Percentiles rank a stretch among this genome's conserved stretches.
These are phyloP conservation scores for Pentamera pediparva DNA, from an alignment of 53 echinoderm and acorn worm genomes.

Conservation along the genomic window DNA sequence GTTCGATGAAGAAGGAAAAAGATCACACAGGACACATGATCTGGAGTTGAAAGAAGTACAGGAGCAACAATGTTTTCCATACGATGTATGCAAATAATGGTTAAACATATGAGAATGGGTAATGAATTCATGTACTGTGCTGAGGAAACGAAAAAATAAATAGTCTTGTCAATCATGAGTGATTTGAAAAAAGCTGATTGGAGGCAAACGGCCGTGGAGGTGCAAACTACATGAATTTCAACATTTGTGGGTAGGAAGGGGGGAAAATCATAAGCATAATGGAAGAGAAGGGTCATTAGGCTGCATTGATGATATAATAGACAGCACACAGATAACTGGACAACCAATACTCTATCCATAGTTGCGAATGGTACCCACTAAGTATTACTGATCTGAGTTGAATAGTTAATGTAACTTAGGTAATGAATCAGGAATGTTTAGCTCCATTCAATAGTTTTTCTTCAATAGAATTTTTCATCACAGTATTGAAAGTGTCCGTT, in stretches of 20 bases:
- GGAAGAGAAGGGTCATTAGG: constrained; percentile 14
- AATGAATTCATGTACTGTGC: constrained; percentile 42
- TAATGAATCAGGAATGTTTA: no score
- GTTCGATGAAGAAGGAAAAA: constrained; percentile 33
- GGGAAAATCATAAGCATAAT: constrained; percentile 33
- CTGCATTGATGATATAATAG: no score
- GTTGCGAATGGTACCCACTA: no score
- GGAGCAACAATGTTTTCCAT: constrained; percentile 44
- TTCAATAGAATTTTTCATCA: no score
- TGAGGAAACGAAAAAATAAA: constrained; percentile 29
- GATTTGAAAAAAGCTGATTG: constrained; percentile 37
- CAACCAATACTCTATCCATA: no score
- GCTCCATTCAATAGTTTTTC: no score
- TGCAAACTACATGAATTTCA: constrained; percentile 34
- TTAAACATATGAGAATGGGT: constrained; percentile 44
- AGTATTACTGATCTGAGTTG: no score
- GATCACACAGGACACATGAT: constrained; percentile 39
- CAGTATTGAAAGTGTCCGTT: no score
- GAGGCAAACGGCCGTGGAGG: constrained; percentile 31
- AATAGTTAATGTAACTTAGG: no score
- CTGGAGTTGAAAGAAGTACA: constrained; percentile 27
- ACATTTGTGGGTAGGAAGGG: constrained; percentile 34
- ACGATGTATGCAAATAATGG: constrained; percentile 39
- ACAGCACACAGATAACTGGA: no score
- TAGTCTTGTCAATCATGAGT: constrained; percentile 29